A percentile compares a stretch with the other conserved stretches of the same genome.
These are phyloP conservation scores for Tamandua tetradactyla DNA, from an alignment of 2,797 vertebrate species.

Conservation along the genomic window DNA sequence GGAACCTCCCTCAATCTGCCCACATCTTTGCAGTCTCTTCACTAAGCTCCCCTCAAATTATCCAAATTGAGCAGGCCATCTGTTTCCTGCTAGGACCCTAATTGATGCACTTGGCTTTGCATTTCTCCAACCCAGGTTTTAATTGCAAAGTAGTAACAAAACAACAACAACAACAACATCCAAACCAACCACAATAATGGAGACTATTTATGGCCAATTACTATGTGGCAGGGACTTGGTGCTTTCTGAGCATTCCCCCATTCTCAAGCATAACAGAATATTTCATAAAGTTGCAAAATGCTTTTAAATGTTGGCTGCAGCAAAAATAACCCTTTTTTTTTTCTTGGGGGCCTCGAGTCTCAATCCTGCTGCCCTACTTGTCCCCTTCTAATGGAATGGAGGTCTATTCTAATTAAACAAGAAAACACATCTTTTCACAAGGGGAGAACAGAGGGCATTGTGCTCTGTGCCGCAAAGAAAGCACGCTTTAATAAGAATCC, in stretches of 20 bases:
- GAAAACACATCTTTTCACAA: conserved; percentile 82
- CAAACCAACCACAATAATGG: conserved; percentile 47
- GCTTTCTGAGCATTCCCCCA: not conserved
- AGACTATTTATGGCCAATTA: conserved; percentile 1
- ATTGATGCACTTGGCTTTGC: conserved; percentile 74
- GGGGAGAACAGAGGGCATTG: conserved; percentile 74
- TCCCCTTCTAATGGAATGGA: conserved; percentile 77
- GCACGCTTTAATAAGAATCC: conserved; percentile 81
- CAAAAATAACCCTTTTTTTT: conserved; percentile 61
- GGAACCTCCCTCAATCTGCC: conserved; percentile 27
- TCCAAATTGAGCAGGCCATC: conserved; percentile 66
- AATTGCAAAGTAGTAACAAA: conserved; percentile 70
- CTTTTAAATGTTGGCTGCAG: not conserved
- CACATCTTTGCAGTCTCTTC: conserved; percentile 55
- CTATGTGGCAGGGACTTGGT: not conserved
- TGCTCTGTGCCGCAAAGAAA: conserved; percentile 81
- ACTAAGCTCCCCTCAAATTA: conserved; percentile 56
- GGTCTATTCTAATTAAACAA: conserved; percentile 83
- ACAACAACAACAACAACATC: conserved; percentile 36
- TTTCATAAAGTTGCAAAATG: not conserved
- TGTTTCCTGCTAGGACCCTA: conserved; percentile 72
- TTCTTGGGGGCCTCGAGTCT: conserved; percentile 57
- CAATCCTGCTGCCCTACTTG: conserved; percentile 68
- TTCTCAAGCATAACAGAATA: not conserved
- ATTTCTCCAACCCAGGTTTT: conserved; percentile 64